These are phyloP conservation scores for Aphyosemion australe DNA, from an alignment of 2,113 vertebrate genomes.

Conservation along the genomic window DNA sequence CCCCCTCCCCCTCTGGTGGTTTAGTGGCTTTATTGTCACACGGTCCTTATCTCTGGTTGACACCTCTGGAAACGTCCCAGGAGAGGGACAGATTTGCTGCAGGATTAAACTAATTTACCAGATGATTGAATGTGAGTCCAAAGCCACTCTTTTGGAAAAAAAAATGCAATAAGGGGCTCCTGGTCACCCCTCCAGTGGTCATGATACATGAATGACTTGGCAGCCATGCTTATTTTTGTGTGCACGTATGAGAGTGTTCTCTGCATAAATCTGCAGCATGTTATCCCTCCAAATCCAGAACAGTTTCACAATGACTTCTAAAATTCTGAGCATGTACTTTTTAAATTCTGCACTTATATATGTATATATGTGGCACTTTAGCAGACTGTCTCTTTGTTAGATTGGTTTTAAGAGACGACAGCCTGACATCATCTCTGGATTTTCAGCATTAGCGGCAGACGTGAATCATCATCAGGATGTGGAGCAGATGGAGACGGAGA, in stretches of 20 bases:
- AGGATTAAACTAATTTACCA: slow-evolving; percentile 80
- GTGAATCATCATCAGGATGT: slow-evolving; percentile 61
- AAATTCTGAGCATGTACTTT: not conserved
- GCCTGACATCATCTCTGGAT: slow-evolving; percentile 63
- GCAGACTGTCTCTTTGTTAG: slow-evolving; percentile 20
- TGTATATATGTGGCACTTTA: not conserved
- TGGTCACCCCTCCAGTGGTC: slow-evolving; percentile 45
- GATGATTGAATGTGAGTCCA: slow-evolving; percentile 77
- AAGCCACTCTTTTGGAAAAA: slow-evolving; percentile 73
- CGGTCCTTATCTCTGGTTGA: slow-evolving; percentile 78
- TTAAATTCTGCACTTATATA: not conserved
- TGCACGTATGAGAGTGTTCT: slow-evolving; percentile 15
- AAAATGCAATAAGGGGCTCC: slow-evolving; percentile 63
- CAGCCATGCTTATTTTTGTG: slow-evolving; percentile 32
- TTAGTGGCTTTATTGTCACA: slow-evolving; percentile 74
- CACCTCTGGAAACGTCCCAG: slow-evolving; percentile 78
- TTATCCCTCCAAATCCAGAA: not conserved
- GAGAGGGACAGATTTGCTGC: slow-evolving; percentile 75
- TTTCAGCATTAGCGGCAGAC: slow-evolving; percentile 65
- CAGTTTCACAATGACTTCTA: slow-evolving; percentile 12
- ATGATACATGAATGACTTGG: slow-evolving; percentile 66
- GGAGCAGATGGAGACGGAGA: slow-evolving; percentile 56
- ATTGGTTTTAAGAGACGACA: slow-evolving; percentile 44
- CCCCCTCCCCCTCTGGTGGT: slow-evolving; percentile 40
- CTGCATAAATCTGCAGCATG: slow-evolving; percentile 2